phyloP scores from a whole-genome alignment of 2,797 vertebrate species.

The Vireo griseus region DNA sequence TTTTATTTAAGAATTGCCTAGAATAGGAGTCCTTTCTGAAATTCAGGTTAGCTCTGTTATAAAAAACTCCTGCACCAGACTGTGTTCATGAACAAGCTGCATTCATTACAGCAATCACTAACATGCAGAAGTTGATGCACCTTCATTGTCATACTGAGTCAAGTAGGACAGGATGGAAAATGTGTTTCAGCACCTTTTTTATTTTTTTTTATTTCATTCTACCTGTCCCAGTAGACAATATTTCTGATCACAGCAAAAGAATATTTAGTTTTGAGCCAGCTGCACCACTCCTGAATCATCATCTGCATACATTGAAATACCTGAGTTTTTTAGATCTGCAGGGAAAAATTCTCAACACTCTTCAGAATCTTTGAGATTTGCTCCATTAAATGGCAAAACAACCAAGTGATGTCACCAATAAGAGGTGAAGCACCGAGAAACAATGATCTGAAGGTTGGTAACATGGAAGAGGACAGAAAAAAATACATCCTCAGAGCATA shows the following conservation, averaged over 20 bases:
- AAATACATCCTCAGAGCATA: neutral
- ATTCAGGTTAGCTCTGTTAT: neutral
- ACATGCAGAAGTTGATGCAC: neutral
- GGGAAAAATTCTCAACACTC: neutral
- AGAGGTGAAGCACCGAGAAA: neutral
- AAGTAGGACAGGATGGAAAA: neutral
- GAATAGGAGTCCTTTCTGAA: neutral
- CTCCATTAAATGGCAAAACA: neutral
- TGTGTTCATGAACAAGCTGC: neutral
- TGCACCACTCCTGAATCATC: neutral
- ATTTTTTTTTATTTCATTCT: neutral
- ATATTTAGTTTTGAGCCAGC: neutral
- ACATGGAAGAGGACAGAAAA: neutral
- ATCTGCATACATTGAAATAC: neutral
- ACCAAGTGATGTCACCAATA: neutral
- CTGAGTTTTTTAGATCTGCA: neutral
- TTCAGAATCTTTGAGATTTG: neutral
- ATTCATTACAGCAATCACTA: neutral
- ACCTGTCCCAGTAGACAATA: neutral
- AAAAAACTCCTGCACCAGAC: neutral
- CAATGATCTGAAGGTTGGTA: neutral
- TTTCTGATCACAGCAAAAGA: neutral
- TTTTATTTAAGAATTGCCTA: neutral
- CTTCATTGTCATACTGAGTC: neutral
- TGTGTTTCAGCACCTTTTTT: neutral